Evolutionary conservation across 23 tunicate species (phyloP), one percentile per base, ranked within the genome.

Genomic region (Halocynthia aurantium): DNA sequence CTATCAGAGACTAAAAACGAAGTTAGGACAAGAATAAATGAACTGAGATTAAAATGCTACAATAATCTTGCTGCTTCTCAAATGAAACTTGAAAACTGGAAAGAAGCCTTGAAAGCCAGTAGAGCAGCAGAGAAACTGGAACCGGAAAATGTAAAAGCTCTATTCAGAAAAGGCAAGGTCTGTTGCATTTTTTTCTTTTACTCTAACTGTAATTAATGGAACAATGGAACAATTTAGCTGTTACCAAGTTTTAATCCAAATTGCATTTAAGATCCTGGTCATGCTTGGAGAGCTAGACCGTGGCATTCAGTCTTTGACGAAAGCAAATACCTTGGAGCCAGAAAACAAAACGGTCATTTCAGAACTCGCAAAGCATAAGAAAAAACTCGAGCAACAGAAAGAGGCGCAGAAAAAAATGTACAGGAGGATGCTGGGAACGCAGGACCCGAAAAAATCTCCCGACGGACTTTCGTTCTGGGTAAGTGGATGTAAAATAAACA

Each of bases 141-240:
- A 52, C 84, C 84, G 12, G 69, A 60, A 9, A 89, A 84, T 76
- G 62, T 76, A 0, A 89, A 89, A 76, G 81, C 96, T 52, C 57
- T 89, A 12, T 76, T 80, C 49, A 67, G 89, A 31, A 89, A 89
- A 76, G 96, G 84, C 81, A 89, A 84, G 82, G 90, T 80, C 13
- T 17, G 57, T n/a, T 19, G 8, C 8, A 7, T 49, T 8, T 44
- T 54, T 31, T 31, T 31, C 44, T 0, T 31, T 31, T 31, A 31
- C 20, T 67, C 1, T 44, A 67, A 67, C 22, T 67, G 22, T 18
- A 67, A 19, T 2, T 5, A 0, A 2, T 19, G 22, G 5, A n/a
- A 67, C 22, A 15, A 44, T 67, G 22, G 2, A 67, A 2, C 2
- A 44, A 0, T 52, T 0, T 8, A 8, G 31, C 8, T 19, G 19